phyloP scores from a whole-genome alignment of 2,888 invertebrate species.

The Maniola hyperantus region DNA sequence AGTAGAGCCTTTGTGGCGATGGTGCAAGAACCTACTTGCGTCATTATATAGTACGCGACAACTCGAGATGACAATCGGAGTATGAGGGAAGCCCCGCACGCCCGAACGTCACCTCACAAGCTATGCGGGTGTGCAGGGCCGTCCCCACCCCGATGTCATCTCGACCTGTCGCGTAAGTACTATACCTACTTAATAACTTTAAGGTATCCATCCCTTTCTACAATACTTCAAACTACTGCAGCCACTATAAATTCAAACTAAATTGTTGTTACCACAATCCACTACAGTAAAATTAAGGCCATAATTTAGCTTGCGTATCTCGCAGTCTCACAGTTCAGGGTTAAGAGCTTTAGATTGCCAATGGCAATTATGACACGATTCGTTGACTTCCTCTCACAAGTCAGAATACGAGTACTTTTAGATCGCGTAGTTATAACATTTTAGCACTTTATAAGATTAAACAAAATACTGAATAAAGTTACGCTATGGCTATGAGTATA shows the following conservation, averaged over 20 bases:
- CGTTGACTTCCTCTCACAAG: conserved; percentile 19
- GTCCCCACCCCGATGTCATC: too few species aligned
- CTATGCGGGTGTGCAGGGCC: too few species aligned
- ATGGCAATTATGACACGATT: conserved; percentile 18
- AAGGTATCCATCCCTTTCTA: neutral
- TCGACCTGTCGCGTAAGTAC: too few species aligned
- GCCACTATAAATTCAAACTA: conserved; percentile 12
- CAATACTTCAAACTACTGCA: conserved; percentile 1
- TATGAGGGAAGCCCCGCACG: too few species aligned
- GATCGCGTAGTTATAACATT: conserved; percentile 12
- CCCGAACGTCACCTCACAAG: too few species aligned
- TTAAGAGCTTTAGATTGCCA: conserved; percentile 24
- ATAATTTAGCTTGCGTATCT: conserved; percentile 27
- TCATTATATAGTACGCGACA: too few species aligned
- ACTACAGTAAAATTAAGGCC: conserved; percentile 18
- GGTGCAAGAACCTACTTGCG: too few species aligned
- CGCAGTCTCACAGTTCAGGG: conserved; percentile 7
- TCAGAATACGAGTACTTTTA: neutral
- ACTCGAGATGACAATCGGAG: too few species aligned
- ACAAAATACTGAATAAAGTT: conserved; percentile 15
- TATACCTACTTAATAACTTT: too few species aligned
- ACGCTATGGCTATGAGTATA: conserved; percentile 10
- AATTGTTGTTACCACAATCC: conserved; percentile 17
- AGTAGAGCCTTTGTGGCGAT: too few species aligned
- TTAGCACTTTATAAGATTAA: conserved; percentile 12